phyloP scores from a whole-genome alignment of 2,888 invertebrate species.

The Acrobasis repandana region DNA sequence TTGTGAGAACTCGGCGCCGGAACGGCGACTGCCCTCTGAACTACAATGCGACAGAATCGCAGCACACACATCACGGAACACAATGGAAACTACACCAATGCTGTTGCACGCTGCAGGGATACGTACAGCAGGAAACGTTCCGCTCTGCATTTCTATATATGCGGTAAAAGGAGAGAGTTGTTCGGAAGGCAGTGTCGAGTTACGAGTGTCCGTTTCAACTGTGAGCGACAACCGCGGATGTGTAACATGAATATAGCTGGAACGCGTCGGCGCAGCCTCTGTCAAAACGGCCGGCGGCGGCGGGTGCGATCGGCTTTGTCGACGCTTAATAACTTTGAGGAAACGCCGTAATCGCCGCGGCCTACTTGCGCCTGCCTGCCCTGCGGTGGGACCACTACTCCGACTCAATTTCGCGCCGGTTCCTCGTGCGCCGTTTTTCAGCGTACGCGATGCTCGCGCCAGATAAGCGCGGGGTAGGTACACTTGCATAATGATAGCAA shows the following conservation, averaged over 20 bases:
- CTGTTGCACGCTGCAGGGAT: constrained; percentile 45
- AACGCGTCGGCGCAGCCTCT: constrained; percentile 38
- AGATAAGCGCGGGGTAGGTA: constrained; percentile 46
- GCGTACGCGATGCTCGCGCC: constrained; percentile 46
- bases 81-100: constrained; percentile 59
- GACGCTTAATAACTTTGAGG: constrained; percentile 64
- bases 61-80: constrained; percentile 45
- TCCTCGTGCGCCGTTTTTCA: constrained; percentile 52
- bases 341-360: constrained; percentile 59
- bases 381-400: constrained; percentile 62
- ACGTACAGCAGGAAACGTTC: constrained; percentile 70
- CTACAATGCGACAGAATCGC: constrained; percentile 56
- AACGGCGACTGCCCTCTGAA: constrained; percentile 67
- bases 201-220: constrained; percentile 67
- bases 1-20: constrained; percentile 64
- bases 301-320: constrained; percentile 57
- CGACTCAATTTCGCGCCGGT: constrained; percentile 48
- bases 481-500: constrained; percentile 52
- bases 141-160: constrained; percentile 73
- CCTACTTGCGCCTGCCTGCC: constrained; percentile 55
- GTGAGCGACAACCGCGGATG: constrained; percentile 67
- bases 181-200: constrained; percentile 60
- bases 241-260: constrained; percentile 65
- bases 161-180: constrained; percentile 73
- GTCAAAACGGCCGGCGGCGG: constrained; percentile 47